These are phyloP conservation scores for Falco peregrinus DNA, from an alignment of 2,797 vertebrate genomes.

Conservation along the genomic window DNA sequence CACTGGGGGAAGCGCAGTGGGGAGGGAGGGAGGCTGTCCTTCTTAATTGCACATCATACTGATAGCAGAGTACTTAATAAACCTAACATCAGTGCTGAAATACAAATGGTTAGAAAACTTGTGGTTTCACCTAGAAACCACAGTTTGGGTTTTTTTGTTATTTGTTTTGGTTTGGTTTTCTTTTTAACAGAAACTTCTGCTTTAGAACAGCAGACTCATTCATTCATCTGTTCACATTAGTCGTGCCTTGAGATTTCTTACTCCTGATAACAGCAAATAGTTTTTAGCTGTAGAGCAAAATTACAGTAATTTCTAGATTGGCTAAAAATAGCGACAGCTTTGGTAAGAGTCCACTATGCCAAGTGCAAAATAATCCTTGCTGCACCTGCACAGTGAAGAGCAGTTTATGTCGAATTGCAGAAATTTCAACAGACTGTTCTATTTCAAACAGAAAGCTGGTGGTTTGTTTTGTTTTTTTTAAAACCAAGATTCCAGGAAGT, in stretches of 20 bases:
- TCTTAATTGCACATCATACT: rapidly evolving
- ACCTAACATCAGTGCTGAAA: neutral
- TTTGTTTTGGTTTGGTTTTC: neutral
- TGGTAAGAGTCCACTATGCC: neutral
- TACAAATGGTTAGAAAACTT: constrained; percentile 19
- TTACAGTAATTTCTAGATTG: neutral
- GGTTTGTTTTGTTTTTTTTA: neutral
- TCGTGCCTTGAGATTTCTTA: neutral
- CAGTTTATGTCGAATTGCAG: neutral
- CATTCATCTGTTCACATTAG: neutral
- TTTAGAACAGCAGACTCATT: neutral
- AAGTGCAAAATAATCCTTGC: neutral
- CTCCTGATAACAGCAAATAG: neutral
- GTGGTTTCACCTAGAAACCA: constrained; percentile 49
- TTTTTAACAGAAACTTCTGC: constrained; percentile 21
- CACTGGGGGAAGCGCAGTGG: rapidly evolving
- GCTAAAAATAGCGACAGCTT: neutral
- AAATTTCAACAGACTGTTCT: too few species aligned
- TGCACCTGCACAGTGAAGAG: neutral
- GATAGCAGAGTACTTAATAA: neutral
- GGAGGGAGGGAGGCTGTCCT: neutral
- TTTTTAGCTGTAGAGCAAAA: neutral
- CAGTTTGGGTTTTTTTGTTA: neutral
- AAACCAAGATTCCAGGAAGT: neutral
- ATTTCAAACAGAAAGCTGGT: neutral